A percentile compares a stretch with the other conserved stretches of the same genome.
Evolutionary conservation across 2,888 invertebrate genomes (phyloP).

Genomic region (Mesorhabditis belari): DNA sequence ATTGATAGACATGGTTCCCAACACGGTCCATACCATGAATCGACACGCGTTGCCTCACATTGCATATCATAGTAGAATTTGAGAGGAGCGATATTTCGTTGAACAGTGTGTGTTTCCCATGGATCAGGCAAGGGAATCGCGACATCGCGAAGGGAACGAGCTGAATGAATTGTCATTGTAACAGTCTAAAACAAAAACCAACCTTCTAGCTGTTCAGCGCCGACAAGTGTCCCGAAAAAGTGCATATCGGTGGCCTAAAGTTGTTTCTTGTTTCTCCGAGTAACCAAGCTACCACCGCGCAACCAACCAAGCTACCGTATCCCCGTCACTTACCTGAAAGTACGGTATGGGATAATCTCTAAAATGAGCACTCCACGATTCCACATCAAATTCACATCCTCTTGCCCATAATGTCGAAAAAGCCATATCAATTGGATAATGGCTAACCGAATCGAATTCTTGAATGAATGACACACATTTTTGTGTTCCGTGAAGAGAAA

Average conservation of each 20-base stretch:
- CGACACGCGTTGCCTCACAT: slow-evolving; percentile 66
- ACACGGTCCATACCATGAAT: slow-evolving; percentile 93
- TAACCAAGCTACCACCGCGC: too few relatives aligned
- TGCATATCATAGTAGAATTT: slow-evolving; percentile 97
- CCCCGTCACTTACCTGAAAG: slow-evolving; percentile 68
- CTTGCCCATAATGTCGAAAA: slow-evolving; percentile 79
- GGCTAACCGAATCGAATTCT: slow-evolving; percentile 67
- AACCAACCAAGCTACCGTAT: too few relatives aligned
- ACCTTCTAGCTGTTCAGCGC: slow-evolving; percentile 66
- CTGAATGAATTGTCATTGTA: slow-evolving; percentile 11
- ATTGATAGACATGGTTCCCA: slow-evolving; percentile 91
- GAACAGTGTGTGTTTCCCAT: slow-evolving; percentile 74
- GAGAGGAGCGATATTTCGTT: slow-evolving; percentile 80
- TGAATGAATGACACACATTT: slow-evolving; percentile 69
- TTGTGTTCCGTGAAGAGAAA: slow-evolving; percentile 73
- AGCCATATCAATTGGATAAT: slow-evolving; percentile 14
- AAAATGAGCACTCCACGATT: slow-evolving; percentile 74
- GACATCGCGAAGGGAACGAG: slow-evolving; percentile 33
- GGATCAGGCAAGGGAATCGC: slow-evolving; percentile 73
- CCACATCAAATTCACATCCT: slow-evolving; percentile 72
- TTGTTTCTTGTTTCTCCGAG: too few relatives aligned
- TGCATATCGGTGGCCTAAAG: slow-evolving; percentile 65
- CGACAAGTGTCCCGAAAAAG: slow-evolving; percentile 81
- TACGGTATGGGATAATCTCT: slow-evolving; percentile 90
- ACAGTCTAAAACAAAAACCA: background rate